A percentile compares a stretch with the other conserved stretches of the same genome.
Conservation (phyloP, 2,888 invertebrate species). For the Phrixothrix hirtus region DNA sequence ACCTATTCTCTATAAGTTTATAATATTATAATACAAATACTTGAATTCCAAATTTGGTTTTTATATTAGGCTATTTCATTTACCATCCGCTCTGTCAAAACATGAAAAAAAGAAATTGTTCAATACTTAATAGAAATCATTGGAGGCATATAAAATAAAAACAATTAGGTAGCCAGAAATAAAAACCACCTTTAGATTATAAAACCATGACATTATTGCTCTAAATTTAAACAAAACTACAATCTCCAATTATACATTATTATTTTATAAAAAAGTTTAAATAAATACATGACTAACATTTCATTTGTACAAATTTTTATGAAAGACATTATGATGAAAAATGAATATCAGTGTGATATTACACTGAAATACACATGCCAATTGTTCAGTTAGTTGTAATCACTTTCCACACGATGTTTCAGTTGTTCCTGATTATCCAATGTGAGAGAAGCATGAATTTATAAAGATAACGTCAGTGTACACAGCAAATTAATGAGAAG, state of each 20-base stretch:
- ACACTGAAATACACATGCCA: constrained; percentile 50
- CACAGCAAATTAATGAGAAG: constrained; percentile 41
- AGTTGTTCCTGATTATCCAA: constrained; percentile 63
- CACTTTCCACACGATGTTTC: constrained; percentile 64
- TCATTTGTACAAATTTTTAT: constrained; percentile 20
- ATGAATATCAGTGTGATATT: constrained; percentile 52
- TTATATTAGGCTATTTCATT: neutral
- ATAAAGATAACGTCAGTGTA: constrained; percentile 48
- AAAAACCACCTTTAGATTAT: neutral
- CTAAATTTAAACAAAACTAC: neutral
- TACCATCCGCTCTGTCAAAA: neutral
- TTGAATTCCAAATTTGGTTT: neutral
- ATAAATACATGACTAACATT: constrained; percentile 25
- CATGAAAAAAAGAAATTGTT: neutral
- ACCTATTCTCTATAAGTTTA: too few species aligned
- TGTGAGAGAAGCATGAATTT: constrained; percentile 57
- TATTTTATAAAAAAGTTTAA: constrained; percentile 8
- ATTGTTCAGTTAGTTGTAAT: constrained; percentile 64
- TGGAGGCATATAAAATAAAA: neutral
- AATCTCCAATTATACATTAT: neutral
- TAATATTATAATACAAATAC: too few species aligned
- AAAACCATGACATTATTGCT: neutral
- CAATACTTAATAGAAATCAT: neutral
- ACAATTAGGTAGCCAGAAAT: constrained; percentile 5
- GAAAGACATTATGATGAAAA: constrained; percentile 23